Conservation (phyloP, 2,888 invertebrate genomes). For the Aphrophora alni region DNA sequence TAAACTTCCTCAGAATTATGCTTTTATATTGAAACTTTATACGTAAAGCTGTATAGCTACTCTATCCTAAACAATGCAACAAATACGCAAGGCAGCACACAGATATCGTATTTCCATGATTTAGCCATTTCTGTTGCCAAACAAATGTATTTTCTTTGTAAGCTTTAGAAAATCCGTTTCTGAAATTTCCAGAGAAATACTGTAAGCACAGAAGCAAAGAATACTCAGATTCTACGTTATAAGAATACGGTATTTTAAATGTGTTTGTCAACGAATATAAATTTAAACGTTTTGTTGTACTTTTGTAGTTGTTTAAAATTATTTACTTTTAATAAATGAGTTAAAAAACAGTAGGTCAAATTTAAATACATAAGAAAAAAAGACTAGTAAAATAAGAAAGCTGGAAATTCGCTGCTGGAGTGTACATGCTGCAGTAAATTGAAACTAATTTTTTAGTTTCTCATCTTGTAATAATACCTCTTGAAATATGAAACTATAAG, state of each 20-base stretch:
- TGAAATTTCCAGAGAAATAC: background rate
- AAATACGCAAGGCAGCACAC: background rate
- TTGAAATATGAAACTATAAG: no score
- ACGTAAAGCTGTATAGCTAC: background rate
- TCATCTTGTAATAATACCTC: no score
- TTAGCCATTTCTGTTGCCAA: background rate
- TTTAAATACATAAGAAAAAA: no score
- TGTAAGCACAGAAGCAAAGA: background rate
- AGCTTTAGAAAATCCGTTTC: background rate
- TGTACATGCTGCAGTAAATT: no score
- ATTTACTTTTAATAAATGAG: no score
- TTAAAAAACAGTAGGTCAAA: no score
- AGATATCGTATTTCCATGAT: constrained; percentile 6
- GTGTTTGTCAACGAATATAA: background rate
- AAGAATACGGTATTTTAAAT: background rate
- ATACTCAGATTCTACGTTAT: background rate
- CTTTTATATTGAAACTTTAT: background rate
- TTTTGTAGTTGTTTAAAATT: no score
- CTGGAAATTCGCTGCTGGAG: no score
- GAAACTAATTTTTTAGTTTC: no score
- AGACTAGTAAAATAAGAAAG: no score
- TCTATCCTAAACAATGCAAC: background rate
- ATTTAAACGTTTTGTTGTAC: no score
- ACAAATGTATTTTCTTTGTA: constrained; percentile 6
- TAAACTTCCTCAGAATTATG: no score